Percentiles rank a stretch among this genome's conserved stretches.
These are phyloP conservation scores for Balanococcus diminutus DNA, from an alignment of 2,888 invertebrate species.

Conservation along the genomic window DNA sequence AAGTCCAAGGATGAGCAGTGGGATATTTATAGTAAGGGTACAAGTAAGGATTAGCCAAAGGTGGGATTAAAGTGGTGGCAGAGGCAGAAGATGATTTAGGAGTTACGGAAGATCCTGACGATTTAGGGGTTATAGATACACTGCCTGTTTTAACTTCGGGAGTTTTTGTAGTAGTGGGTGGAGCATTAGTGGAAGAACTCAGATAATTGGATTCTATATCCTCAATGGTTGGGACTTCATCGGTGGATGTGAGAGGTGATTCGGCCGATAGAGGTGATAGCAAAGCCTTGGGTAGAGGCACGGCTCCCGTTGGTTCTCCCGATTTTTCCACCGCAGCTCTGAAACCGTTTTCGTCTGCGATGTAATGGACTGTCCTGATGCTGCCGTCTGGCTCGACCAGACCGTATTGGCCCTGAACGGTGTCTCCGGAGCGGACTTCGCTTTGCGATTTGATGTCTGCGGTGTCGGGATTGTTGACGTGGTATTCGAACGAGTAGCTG, in stretches of 20 bases:
- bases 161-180: not conserved
- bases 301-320: not conserved
- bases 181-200: too few species aligned
- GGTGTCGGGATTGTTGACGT: conserved; percentile 51
- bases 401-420: conserved; percentile 47
- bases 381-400: conserved; percentile 54
- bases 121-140: not conserved
- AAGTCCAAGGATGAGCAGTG: conserved; percentile 39
- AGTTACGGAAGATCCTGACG: too few species aligned
- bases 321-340: conserved; percentile 45
- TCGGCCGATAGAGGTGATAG: not conserved
- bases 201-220: not conserved
- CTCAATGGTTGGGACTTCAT: not conserved
- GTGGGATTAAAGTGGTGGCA: not conserved
- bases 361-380: conserved; percentile 49
- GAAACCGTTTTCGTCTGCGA: conserved; percentile 45
- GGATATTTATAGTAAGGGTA: conserved; percentile 45
- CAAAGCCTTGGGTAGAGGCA: not conserved
- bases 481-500: conserved; percentile 47
- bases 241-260: not conserved
- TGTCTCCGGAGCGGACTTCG: conserved; percentile 49
- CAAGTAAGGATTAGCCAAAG: conserved; percentile 7
- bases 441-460: conserved; percentile 51
- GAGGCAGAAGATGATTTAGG: not conserved
- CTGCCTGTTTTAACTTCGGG: not conserved